Conservation (phyloP, 64 coral and sea anemone species). For the Catalaphyllia jardinei region DNA sequence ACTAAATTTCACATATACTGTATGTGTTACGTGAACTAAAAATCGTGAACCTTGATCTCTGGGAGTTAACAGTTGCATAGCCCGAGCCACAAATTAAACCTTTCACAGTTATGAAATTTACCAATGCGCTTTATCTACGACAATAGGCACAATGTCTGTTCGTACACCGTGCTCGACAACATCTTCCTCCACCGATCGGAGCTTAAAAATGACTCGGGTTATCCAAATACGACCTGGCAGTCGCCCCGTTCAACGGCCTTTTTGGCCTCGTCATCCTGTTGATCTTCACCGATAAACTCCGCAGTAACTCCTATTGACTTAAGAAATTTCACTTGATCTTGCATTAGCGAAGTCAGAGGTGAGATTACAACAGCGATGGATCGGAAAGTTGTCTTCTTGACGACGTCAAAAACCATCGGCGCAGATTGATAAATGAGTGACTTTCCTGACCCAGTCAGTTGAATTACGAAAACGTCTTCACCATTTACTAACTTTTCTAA, state of each 20-base stretch:
- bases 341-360: conserved; percentile 28
- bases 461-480: no score
- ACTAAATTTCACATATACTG: no score
- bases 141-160: background rate
- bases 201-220: conserved; percentile 4
- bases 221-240: background rate
- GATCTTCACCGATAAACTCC: conserved; percentile 49
- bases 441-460: no score
- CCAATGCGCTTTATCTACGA: background rate
- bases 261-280: background rate
- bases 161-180: background rate
- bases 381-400: conserved; percentile 4
- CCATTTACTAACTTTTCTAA: no score
- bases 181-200: background rate
- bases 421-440: no score
- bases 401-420: conserved; percentile 24
- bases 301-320: conserved; percentile 42
- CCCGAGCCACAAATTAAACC: no score
- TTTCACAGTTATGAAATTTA: background rate
- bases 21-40: no score
- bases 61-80: no score
- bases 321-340: conserved; percentile 33
- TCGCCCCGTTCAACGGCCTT: background rate
- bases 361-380: conserved; percentile 30
- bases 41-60: no score